phyloP scores from a whole-genome alignment of 2,888 invertebrate genomes.

The Sialis lutaria region DNA sequence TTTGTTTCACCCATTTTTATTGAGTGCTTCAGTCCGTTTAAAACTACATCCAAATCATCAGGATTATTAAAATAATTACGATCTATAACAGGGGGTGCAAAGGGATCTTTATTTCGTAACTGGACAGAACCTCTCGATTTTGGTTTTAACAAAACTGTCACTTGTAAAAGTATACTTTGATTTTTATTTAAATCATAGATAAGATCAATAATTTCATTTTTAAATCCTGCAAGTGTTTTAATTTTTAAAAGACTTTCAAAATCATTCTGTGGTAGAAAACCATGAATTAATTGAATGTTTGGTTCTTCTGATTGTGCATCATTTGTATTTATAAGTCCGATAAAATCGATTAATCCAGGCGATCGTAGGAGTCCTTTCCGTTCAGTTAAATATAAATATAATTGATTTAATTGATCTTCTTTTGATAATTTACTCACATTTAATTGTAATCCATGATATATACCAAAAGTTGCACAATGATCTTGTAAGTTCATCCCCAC shows the following conservation, averaged over 20 bases:
- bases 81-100: conserved; percentile 17
- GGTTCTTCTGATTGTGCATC: conserved; percentile 25
- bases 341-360: conserved; percentile 27
- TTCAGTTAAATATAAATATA: conserved; percentile 29
- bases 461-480: conserved; percentile 20
- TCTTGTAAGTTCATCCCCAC: conserved; percentile 39
- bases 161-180: conserved; percentile 4
- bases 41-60: conserved; percentile 38
- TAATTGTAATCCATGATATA: neutral
- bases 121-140: conserved; percentile 15
- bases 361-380: conserved; percentile 26
- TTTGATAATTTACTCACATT: neutral
- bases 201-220: conserved; percentile 11
- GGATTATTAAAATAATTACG: conserved; percentile 13
- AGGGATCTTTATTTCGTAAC: conserved; percentile 15
- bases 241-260: conserved; percentile 14
- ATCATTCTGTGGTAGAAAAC: conserved; percentile 18
- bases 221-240: conserved; percentile 18
- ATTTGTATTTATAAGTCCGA: conserved; percentile 31
- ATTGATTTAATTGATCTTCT: conserved; percentile 13
- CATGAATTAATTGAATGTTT: conserved; percentile 31
- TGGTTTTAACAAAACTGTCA: conserved; percentile 14
- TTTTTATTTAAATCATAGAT: conserved; percentile 9
- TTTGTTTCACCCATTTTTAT: conserved; percentile 23
- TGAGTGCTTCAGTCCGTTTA: conserved; percentile 31